These are phyloP conservation scores for Falco rusticolus DNA, from an alignment of 2,797 vertebrate species.

Conservation along the genomic window DNA sequence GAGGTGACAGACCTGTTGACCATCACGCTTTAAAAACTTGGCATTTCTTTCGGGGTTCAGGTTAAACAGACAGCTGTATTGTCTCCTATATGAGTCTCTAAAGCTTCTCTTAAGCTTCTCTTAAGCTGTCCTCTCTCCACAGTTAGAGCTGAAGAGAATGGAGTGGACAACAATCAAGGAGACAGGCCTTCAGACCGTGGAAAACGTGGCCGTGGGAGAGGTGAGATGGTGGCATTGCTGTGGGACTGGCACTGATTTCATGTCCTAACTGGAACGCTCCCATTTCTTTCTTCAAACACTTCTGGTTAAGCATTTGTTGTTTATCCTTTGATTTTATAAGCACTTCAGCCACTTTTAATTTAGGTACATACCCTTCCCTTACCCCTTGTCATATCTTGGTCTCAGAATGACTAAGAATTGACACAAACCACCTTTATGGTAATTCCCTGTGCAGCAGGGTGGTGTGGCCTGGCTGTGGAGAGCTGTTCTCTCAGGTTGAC, in stretches of 20 bases:
- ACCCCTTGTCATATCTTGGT: not conserved
- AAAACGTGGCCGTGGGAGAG: constrained; percentile 84
- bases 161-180: constrained; percentile 84
- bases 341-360: not conserved
- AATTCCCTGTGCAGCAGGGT: not conserved
- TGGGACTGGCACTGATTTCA: not conserved
- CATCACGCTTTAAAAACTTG: not conserved
- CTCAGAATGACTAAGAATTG: not conserved
- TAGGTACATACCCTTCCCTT: not conserved
- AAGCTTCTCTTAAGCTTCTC: not conserved
- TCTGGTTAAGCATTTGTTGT: not conserved
- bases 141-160: constrained; percentile 91
- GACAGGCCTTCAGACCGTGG: constrained; percentile 85
- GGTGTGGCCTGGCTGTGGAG: not conserved
- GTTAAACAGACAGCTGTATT: not conserved
- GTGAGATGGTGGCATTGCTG: constrained; percentile 66
- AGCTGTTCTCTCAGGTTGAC: not conserved
- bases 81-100: not conserved
- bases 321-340: not conserved
- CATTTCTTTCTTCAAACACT: not conserved
- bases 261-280: not conserved
- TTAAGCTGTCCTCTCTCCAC: constrained; percentile 49
- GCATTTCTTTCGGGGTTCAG: not conserved
- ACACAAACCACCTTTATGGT: not conserved
- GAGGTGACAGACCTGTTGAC: not conserved